Evolutionary conservation across 1,140 invertebrate species (phyloP), one percentile per base, ranked within the genome.

Genomic region (Temnothorax longispinosus): DNA sequence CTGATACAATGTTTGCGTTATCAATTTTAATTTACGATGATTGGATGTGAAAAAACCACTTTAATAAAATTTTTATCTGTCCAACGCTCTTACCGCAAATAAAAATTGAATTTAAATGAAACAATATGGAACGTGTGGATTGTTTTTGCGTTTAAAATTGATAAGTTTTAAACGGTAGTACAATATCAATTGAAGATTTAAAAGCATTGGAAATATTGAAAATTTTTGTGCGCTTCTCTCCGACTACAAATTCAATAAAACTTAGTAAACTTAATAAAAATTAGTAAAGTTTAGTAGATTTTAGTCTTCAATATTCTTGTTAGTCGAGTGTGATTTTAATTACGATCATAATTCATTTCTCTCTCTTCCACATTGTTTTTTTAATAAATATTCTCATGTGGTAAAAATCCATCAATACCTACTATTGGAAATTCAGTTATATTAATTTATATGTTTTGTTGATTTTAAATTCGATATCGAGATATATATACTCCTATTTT

Each of bases 11-110:
- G 35, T 32, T 69, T 27, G n/a, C 58, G 21, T 47, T 72, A 47
- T 74, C 41, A 74, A 54, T 58, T 82, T 74, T 62, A n/a, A 75
- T 81, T 81, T 41, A 21, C 65, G 3, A 44, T 71, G 47, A 81
- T 81, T 81, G 78, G 5, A 71, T 41, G 15, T n/a, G 50, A 71
- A 71, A 56, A 71, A 71, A 56, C 38, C 35, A 21, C 21, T 81
- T 71, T 81, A 69, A 81, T 71, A 81, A 81, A 81, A 65, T 81
- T 81, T 56, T 56, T 35, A 71, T 80, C 13, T 27, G n/a, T 71
- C n/a, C 11, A 21, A 21, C 11, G 50, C 35, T 71, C 35, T 81
- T 71, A 56, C 65, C 78, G 21, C 65, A 81, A 80, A 77, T 64
- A 84, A 60, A 84, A 74, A 74, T 74, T 32, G 27, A 84, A 74